Conservation (phyloP, 1,140 invertebrate genomes). For the Papilio xuthus region DNA sequence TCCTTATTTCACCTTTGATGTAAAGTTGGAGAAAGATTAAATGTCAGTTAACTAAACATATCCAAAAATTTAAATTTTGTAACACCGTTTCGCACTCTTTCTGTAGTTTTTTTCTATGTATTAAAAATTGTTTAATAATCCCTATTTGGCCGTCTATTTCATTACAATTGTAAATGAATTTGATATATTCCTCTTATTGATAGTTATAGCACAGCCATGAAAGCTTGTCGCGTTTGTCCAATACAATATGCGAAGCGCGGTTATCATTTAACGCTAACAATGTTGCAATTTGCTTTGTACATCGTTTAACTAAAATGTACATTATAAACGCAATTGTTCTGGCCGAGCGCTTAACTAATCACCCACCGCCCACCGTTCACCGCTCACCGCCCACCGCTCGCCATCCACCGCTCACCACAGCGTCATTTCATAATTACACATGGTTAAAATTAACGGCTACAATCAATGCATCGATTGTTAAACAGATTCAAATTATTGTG, state of each 20-base stretch:
- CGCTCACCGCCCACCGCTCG: background rate
- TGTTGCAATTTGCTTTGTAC: conserved; percentile 1
- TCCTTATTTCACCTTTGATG: background rate
- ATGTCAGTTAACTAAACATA: background rate
- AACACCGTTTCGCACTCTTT: too few relatives aligned
- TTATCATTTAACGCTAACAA: background rate
- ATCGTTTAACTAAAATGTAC: conserved; percentile 15
- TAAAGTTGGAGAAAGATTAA: background rate
- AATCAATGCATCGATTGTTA: conserved; percentile 20
- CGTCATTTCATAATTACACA: conserved; percentile 23
- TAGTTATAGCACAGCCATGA: background rate
- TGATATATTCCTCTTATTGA: background rate
- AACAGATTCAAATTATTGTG: conserved; percentile 18
- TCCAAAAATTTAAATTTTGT: too few relatives aligned
- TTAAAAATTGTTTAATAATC: too few relatives aligned
- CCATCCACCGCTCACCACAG: background rate
- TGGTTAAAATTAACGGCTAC: conserved; percentile 8
- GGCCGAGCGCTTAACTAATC: background rate
- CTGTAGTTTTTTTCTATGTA: too few relatives aligned
- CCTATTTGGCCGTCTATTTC: too few relatives aligned
- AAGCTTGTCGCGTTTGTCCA: background rate
- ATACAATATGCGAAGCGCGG: background rate
- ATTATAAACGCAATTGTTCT: conserved; percentile 1
- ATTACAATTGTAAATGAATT: background rate
- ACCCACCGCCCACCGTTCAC: background rate